Conservation (phyloP, 1,140 invertebrate species). For the Atta cephalotes region DNA sequence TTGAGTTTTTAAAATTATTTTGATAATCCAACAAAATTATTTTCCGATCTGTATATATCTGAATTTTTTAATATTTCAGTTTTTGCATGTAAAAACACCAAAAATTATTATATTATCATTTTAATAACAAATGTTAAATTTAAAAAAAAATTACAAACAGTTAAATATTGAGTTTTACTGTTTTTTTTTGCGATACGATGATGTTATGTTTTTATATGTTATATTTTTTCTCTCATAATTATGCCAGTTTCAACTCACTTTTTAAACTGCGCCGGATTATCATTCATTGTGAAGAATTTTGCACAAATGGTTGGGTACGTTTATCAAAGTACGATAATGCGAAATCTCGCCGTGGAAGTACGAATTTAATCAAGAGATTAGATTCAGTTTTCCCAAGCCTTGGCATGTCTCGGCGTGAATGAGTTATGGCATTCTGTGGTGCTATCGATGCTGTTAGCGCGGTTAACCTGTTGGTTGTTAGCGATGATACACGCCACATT, state of each 20-base stretch:
- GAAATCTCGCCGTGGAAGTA: constrained; percentile 31
- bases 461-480: constrained; percentile 67
- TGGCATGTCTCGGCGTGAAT: constrained; percentile 35
- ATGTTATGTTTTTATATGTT: neutral
- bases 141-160: neutral
- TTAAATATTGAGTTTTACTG: neutral
- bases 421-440: constrained; percentile 60
- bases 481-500: constrained; percentile 73
- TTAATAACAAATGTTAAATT: neutral
- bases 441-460: constrained; percentile 72
- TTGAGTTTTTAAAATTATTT: no score
- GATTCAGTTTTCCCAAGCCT: constrained; percentile 58
- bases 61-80: no score
- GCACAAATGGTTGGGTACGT: neutral
- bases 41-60: no score
- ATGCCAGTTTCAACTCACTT: neutral
- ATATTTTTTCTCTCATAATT: neutral
- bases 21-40: no score
- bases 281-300: neutral
- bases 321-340: constrained; percentile 14
- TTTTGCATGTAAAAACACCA: neutral
- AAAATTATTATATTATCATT: neutral
- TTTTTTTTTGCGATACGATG: neutral
- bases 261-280: neutral
- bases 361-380: constrained; percentile 60